phyloP scores from a whole-genome alignment of 2,888 invertebrate genomes.

The Hemistola chrysoprasaria region DNA sequence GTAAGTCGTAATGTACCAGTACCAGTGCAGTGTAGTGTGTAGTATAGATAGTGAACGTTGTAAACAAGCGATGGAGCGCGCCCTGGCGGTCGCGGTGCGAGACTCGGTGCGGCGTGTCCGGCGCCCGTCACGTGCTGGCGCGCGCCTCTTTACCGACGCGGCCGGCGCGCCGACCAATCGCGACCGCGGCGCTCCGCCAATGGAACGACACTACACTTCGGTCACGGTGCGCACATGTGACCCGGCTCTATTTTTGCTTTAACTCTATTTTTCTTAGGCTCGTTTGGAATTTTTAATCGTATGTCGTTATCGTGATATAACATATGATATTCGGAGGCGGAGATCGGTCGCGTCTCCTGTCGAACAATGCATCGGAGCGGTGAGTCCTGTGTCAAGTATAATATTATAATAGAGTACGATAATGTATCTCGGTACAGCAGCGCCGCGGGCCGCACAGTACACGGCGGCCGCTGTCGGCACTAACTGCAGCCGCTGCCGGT shows the following conservation, averaged over 20 bases:
- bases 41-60: constrained; percentile 42
- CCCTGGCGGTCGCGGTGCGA: constrained; percentile 42
- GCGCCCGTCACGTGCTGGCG: constrained; percentile 58
- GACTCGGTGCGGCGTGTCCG: constrained; percentile 38
- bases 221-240: constrained; percentile 71
- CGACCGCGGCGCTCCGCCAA: constrained; percentile 49
- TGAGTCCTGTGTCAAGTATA: constrained; percentile 50
- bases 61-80: constrained; percentile 58
- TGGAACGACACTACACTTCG: constrained; percentile 46
- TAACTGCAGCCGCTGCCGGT: too few relatives aligned
- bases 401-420: too few relatives aligned
- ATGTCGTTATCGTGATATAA: too few relatives aligned
- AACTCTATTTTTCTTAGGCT: constrained; percentile 19
- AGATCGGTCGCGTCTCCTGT: background rate
- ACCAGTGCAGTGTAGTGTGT: too few relatives aligned
- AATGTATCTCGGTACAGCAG: too few relatives aligned
- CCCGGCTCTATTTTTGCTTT: constrained; percentile 37
- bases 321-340: too few relatives aligned
- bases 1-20: too few relatives aligned
- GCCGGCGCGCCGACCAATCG: constrained; percentile 29
- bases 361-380: constrained; percentile 61
- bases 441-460: too few relatives aligned
- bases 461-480: too few relatives aligned
- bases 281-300: too few relatives aligned
- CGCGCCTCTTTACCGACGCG: constrained; percentile 48